Evolutionary conservation across 2,113 vertebrate genomes (phyloP), one percentile per base, ranked within the genome.

Genomic region (Eonycteris spelaea): DNA sequence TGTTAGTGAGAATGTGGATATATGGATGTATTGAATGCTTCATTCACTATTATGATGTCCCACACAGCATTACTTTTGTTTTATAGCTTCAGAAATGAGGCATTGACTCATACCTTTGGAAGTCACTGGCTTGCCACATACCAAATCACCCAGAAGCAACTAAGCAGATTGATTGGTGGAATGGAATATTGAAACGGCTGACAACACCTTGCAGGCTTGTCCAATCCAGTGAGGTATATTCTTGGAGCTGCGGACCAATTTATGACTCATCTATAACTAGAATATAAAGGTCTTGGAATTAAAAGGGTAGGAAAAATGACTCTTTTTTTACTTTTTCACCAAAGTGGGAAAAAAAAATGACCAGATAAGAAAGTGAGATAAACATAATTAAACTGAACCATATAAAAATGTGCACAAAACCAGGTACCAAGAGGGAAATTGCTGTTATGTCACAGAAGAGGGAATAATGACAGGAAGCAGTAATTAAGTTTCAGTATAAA

Each of bases 361-460:
- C 86, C 78, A 67, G 96, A 85, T 84, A 94, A 97, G 91, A 96
- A 96, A 97, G 85, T 86, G 87, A 90, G 94, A 97, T 82, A 95
- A 97, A 96, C 92, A 92, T 88, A 97, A 97, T 97, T 95, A 98
- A 92, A 93, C 88, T 93, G 91, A 96, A 90, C 90, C 90, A 90
- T 87, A 95, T 1, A 51, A 89, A 93, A 95, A 95, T 78, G 75
- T 84, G 75, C 92, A 61, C 68, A 96, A 92, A 95, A 95, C 79
- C 7, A 73, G 82, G 57, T n/a, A 94, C 90, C 79, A 92, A 91
- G 84, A 94, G 71, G 65, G 67, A 94, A 90, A 96, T 48, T 75
- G 91, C 90, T 84, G 35, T 96, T 92, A 94, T 96, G 92, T 95
- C 94, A 94, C 30, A 40, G n/a, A 91, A 67, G 48, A 89, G 35